Evolutionary conservation across 2,797 vertebrate species (phyloP), one percentile per base, ranked within the genome.

Genomic region (Melanotaenia trifasciata): DNA sequence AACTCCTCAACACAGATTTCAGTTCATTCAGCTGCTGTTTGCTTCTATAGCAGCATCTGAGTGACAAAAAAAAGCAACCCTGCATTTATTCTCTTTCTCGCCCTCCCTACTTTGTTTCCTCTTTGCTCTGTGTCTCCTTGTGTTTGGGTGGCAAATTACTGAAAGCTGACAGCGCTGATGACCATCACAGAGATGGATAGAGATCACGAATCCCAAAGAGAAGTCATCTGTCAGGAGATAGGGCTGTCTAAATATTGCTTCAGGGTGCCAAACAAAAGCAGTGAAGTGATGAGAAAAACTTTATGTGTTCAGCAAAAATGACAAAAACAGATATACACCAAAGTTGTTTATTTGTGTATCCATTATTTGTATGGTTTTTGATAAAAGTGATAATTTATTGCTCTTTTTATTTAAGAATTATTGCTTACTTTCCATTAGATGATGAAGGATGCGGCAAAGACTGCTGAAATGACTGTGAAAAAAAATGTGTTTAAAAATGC

Each of bases 151-250:
- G n/a, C 1, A 81, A 77, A 72, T 67, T 65, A 40, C 59, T 62
- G 28, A 40, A 61, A 76, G 47, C 53, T 80, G 85, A 76, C 83
- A 63, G 36, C 22, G 58, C 4, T 60, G 66, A 65, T 81, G 79
- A 84, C 62, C 57, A 13, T 84, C 79, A 83, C 66, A 73, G 70
- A 78, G 75, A 81, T 30, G 32, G 74, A 85, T 60, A 16, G 50
- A 38, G 69, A 72, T 80, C 38, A 28, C 40, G 61, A 74, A 56
- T 58, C 75, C 58, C 8, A 47, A 8, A 56, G 66, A 76, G 35
- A 71, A 61, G 66, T 56, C 78, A 83, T 69, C 67, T 80, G 78
- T 85, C 87, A 78, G 76, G 6, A 16, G 74, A 63, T 58, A 61
- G 50, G 61, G 47, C 58, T 40, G 50, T 79, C 3, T 64, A 62